phyloP scores from a whole-genome alignment of 2,797 vertebrate genomes.

The Oceanodroma leucorhoa region DNA sequence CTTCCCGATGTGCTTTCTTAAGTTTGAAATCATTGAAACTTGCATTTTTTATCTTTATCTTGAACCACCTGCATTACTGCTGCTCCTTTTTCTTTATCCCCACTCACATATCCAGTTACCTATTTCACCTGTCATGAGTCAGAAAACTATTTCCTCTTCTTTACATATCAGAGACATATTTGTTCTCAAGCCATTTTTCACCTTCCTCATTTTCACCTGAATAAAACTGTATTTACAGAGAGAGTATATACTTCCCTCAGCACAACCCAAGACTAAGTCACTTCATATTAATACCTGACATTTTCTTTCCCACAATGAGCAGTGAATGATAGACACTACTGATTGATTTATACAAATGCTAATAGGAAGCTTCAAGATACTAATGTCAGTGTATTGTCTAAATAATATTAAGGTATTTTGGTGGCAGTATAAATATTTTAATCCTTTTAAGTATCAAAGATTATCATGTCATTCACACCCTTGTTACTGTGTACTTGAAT shows the following conservation, averaged over 20 bases:
- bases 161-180: neutral
- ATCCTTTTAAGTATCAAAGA: neutral
- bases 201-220: neutral
- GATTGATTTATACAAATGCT: neutral
- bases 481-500: neutral
- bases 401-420: neutral
- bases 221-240: neutral
- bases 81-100: neutral
- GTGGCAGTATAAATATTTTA: neutral
- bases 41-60: neutral
- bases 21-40: neutral
- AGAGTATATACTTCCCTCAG: neutral
- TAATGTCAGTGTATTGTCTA: neutral
- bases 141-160: neutral
- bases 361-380: neutral
- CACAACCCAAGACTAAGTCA: neutral
- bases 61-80: neutral
- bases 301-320: neutral
- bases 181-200: neutral
- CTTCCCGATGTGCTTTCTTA: rapidly evolving
- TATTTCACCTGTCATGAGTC: neutral
- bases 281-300: neutral
- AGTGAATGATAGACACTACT: neutral
- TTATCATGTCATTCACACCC: neutral
- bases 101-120: neutral